These are phyloP conservation scores for Drosophila prolongata DNA, from an alignment of 2,888 invertebrate genomes.

Conservation along the genomic window DNA sequence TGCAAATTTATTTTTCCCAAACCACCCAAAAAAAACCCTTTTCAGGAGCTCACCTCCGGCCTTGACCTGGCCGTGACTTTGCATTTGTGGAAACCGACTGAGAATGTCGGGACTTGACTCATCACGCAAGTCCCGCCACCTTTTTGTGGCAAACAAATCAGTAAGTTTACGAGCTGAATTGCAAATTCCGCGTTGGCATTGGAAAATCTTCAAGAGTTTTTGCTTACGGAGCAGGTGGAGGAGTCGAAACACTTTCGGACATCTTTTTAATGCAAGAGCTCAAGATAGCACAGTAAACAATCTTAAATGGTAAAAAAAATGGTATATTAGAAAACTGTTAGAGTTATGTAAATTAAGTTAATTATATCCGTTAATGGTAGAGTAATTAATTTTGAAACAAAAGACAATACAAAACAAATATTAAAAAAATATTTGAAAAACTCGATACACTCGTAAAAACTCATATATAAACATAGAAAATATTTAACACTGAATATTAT, in stretches of 20 bases:
- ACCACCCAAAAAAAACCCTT: constrained; percentile 10
- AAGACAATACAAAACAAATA: no score
- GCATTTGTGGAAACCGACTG: constrained; percentile 36
- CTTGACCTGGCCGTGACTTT: constrained; percentile 68
- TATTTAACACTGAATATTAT: no score
- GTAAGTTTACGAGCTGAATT: constrained; percentile 67
- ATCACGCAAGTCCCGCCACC: constrained; percentile 49
- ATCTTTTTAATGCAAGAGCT: constrained; percentile 16
- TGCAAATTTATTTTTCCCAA: constrained; percentile 58
- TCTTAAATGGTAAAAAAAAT: no score
- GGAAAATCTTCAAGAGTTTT: constrained; percentile 41
- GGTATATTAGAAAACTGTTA: no score
- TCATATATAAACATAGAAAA: no score
- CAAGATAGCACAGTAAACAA: not conserved
- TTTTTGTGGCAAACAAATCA: constrained; percentile 62
- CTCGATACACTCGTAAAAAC: no score
- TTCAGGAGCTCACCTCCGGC: constrained; percentile 32
- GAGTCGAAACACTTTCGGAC: constrained; percentile 15
- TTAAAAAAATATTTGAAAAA: no score
- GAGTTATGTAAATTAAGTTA: no score
- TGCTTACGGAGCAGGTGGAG: constrained; percentile 36
- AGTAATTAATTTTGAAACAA: no score
- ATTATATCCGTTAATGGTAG: no score
- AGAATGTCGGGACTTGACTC: constrained; percentile 41
- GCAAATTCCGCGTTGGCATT: constrained; percentile 51